Conservation (phyloP, 2,797 vertebrate genomes). For the Manis javanica region DNA sequence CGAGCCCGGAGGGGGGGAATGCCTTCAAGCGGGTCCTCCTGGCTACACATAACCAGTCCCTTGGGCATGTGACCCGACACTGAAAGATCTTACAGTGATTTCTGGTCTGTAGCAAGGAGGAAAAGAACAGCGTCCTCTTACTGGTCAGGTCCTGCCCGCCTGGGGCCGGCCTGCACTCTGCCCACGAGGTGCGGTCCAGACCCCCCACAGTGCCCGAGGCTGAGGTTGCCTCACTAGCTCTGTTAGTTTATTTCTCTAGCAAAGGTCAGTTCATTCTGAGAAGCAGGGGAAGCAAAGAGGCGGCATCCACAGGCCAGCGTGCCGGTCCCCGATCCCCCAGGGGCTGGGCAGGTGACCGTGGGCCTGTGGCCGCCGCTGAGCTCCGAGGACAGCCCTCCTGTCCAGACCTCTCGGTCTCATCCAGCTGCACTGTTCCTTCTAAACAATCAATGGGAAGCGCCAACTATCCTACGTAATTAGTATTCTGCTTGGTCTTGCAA, state of each 20-base stretch:
- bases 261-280: neutral
- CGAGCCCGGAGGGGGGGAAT: rapidly evolving
- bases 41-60: neutral
- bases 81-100: rapidly evolving
- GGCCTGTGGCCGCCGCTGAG: rapidly evolving
- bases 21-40: neutral
- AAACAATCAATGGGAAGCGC: neutral
- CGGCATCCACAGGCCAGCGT: neutral
- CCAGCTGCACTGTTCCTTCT: neutral
- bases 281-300: neutral
- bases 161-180: neutral
- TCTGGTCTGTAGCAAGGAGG: neutral
- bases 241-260: neutral
- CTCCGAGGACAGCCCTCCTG: no score
- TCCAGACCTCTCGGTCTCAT: rapidly evolving
- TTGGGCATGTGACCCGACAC: rapidly evolving
- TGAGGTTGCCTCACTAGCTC: rapidly evolving
- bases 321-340: neutral
- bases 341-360: rapidly evolving
- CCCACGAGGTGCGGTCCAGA: rapidly evolving
- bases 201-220: neutral
- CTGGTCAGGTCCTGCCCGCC: rapidly evolving
- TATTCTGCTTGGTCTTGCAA: neutral
- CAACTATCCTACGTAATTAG: neutral
- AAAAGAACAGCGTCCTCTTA: rapidly evolving